Evolutionary conservation across 2,888 invertebrate genomes (phyloP).

Genomic region (Ectobius pallidus): DNA sequence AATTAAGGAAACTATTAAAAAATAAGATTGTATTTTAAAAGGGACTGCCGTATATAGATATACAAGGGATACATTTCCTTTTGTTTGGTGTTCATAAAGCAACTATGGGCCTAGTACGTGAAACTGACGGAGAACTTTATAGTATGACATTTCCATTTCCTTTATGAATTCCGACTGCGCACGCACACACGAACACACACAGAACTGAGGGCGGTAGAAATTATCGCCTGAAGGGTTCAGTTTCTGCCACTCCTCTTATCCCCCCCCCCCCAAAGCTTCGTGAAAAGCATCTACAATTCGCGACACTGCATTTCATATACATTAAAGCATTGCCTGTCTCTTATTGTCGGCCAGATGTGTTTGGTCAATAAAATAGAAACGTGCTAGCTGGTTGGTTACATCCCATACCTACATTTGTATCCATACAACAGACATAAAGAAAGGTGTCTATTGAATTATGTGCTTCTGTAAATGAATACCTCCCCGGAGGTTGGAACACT

Average conservation of each 20-base stretch:
- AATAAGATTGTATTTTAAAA: no score
- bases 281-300: background rate
- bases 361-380: no score
- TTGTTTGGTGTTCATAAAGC: background rate
- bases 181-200: constrained; percentile 44
- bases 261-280: background rate
- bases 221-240: background rate
- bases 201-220: background rate
- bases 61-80: background rate
- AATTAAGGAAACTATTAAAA: no score
- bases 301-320: background rate
- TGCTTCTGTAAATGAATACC: no score
- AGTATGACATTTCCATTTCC: constrained; percentile 8
- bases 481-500: no score
- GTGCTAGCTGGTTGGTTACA: no score
- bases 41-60: background rate
- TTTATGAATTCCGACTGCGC: constrained; percentile 19
- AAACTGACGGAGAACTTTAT: background rate
- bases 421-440: no score
- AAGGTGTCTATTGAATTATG: no score
- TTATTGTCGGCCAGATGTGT: background rate
- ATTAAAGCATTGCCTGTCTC: background rate
- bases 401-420: no score
- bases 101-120: background rate
- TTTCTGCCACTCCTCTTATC: background rate